A percentile compares a stretch with the other conserved stretches of the same genome.
Conservation (phyloP, 2,797 vertebrate species). For the Galaxias olidus region DNA sequence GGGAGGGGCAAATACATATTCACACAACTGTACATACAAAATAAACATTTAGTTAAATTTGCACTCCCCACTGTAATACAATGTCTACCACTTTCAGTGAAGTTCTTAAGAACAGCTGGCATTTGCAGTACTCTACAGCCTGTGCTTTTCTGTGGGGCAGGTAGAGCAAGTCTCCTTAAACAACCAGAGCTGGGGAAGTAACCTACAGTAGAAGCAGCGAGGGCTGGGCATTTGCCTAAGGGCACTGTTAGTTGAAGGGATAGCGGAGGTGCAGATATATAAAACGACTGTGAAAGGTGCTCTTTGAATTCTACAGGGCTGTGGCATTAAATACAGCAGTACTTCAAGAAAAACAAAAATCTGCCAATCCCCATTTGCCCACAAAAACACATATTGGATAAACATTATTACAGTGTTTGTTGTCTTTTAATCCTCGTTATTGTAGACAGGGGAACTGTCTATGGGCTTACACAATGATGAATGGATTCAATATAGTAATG, state of each 20-base stretch:
- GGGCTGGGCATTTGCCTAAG: constrained; percentile 71
- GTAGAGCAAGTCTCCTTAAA: constrained; percentile 34
- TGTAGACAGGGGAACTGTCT: constrained; percentile 37
- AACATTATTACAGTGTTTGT: constrained; percentile 42
- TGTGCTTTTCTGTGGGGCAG: constrained; percentile 30
- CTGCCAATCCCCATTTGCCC: constrained; percentile 54
- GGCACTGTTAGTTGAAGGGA: constrained; percentile 66
- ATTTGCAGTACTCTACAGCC: constrained; percentile 39
- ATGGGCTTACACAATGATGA: constrained; percentile 45
- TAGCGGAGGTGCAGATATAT: constrained; percentile 59
- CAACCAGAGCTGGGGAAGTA: constrained; percentile 37
- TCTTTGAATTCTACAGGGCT: constrained; percentile 50
- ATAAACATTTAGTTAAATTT: too few relatives aligned
- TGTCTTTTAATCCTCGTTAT: constrained; percentile 48
- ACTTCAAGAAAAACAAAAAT: constrained; percentile 53
- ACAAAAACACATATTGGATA: constrained; percentile 56
- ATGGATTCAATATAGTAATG: constrained; percentile 53
- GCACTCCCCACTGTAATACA: background rate
- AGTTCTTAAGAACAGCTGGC: constrained; percentile 24
- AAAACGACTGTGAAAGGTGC: constrained; percentile 58
- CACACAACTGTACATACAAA: too few relatives aligned
- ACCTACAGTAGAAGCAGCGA: constrained; percentile 60
- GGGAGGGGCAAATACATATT: too few relatives aligned
- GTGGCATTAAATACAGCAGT: constrained; percentile 58
- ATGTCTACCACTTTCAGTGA: background rate